Evolutionary conservation across 2,888 invertebrate species (phyloP).

Genomic region (Pandemis cinnamomeana): DNA sequence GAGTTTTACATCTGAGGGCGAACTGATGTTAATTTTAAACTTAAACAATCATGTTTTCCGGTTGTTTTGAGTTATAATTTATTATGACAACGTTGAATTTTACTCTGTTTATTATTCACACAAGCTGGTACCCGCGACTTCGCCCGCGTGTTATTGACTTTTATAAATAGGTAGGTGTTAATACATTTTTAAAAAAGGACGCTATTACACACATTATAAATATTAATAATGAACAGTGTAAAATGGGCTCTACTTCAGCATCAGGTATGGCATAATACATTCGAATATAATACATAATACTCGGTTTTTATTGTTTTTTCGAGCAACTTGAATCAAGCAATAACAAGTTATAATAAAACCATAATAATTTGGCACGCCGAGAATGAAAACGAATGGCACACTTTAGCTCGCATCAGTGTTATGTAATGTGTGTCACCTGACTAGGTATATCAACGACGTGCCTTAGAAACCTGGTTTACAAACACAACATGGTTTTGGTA

Average conservation of each 20-base stretch:
- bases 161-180: no score
- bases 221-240: no score
- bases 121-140: no score
- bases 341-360: background rate
- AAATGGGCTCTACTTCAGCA: no score
- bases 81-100: background rate
- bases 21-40: background rate
- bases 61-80: constrained; percentile 2
- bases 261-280: no score
- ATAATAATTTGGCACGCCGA: background rate
- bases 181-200: no score
- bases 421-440: background rate
- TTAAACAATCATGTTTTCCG: background rate
- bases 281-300: no score
- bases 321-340: background rate
- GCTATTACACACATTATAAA: no score
- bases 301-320: no score
- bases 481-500: no score
- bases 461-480: background rate
- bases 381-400: background rate
- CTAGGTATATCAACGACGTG: background rate
- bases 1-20: background rate
- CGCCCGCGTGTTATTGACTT: no score
- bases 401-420: background rate
- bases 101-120: background rate